Percentiles rank a stretch among this genome's conserved stretches.
Conservation (phyloP, 2,888 invertebrate genomes). For the Acanthococcus lagerstroemiae region DNA sequence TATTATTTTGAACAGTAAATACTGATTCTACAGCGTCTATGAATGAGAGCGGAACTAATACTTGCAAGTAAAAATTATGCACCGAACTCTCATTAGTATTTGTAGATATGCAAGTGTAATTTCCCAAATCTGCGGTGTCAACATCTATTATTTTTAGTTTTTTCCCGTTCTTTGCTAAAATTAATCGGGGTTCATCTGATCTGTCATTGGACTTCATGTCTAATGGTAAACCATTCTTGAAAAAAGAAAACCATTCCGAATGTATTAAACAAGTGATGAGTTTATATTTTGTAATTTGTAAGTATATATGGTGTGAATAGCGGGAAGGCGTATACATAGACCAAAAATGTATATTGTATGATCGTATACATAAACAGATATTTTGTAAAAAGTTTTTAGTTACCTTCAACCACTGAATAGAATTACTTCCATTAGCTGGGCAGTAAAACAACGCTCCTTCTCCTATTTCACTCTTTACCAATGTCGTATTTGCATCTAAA, state of each 20-base stretch:
- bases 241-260: not conserved
- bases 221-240: not conserved
- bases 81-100: not conserved
- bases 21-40: not conserved
- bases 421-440: not conserved
- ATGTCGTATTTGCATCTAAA: not conserved
- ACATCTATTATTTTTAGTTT: constrained; percentile 4
- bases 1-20: not conserved
- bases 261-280: too few species aligned
- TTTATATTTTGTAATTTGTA: too few species aligned
- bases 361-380: not conserved
- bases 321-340: not conserved
- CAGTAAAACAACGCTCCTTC: constrained; percentile 1
- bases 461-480: not conserved
- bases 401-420: constrained; percentile 16
- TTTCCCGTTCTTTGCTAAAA: not conserved
- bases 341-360: not conserved
- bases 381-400: not conserved
- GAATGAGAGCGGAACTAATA: constrained; percentile 1
- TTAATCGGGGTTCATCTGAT: constrained; percentile 7
- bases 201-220: not conserved
- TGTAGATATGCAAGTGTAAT: not conserved
- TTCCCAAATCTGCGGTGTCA: not conserved
- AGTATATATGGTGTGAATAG: not conserved
- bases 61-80: not conserved